A percentile compares a stretch with the other conserved stretches of the same genome.
Conservation (phyloP, 2,888 invertebrate species). For the Coremacera marginata region DNA sequence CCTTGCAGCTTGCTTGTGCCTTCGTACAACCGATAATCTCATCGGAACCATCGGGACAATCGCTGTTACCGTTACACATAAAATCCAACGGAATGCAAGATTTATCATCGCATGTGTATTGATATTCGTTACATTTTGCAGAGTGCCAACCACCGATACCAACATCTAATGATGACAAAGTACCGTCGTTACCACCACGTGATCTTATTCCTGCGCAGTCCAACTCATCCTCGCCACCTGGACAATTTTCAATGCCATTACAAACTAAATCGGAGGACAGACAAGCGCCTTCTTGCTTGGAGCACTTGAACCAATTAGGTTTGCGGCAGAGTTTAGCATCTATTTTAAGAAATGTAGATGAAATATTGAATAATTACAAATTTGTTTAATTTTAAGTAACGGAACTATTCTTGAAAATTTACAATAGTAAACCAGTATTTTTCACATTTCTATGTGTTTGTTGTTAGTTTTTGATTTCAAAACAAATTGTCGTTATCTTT, state of each 20-base stretch:
- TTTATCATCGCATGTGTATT: constrained; percentile 63
- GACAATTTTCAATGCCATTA: constrained; percentile 77
- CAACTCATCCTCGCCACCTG: constrained; percentile 76
- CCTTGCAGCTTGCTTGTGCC: constrained; percentile 71
- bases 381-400: too few relatives aligned
- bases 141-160: constrained; percentile 48
- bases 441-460: too few relatives aligned
- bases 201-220: constrained; percentile 52
- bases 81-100: constrained; percentile 77
- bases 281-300: constrained; percentile 72
- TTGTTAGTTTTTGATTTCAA: too few relatives aligned
- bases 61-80: constrained; percentile 79
- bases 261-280: constrained; percentile 80
- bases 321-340: constrained; percentile 61
- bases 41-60: constrained; percentile 82
- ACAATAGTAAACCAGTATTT: too few relatives aligned
- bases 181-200: constrained; percentile 34
- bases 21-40: constrained; percentile 71
- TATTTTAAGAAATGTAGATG: constrained; percentile 38
- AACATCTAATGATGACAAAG: constrained; percentile 37
- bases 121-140: constrained; percentile 59
- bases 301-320: constrained; percentile 67
- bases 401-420: too few relatives aligned
- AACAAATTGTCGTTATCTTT: too few relatives aligned
- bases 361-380: too few relatives aligned